Base-by-base conservation (phyloP, 2,113 vertebrate genomes). In the Zingel zingel region DNA sequence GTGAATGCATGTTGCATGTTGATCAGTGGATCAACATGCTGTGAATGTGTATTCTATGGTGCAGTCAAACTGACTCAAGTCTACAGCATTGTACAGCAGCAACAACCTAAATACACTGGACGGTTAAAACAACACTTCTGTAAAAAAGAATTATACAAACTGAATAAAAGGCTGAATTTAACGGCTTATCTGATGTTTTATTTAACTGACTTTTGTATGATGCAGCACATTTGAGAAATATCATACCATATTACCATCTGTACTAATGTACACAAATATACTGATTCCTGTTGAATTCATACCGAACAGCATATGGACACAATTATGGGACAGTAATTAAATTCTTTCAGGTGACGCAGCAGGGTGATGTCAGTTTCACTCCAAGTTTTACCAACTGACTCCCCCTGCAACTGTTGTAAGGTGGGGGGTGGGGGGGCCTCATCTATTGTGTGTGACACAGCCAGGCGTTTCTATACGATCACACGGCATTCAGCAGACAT, bases 401-500 rank as follows among this genome's bases (percentile, higher is more conserved):
- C 51, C 58, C 54, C 47, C 48, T 65, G 54, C 62, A 84, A 73
- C 81, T 86, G 80, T 23, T 62, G 62, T 36, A 68, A 25, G 33
- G 33, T 5, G 39, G 1, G 39, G 39, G 36, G 36, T 1, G 9
- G 9, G 9, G 39, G 33, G 30, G 4, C 0, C 30, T 43, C 39
- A 11, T 43, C n/a, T 27, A 25, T 33, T 73, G 71, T 82, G 81
- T 81, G 51, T 43, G 53, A 48, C 45, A 2, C 39, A 23, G 67
- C 83, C 74, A 66, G 45, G 82, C 64, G 6, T 81, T 83, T 82
- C 58, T 51, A 16, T 71, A 10, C 0, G 67, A 77, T 85, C 73
- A 82, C 66, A 67, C 47, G 16, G 70, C 33, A 7, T 77, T 77
- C 64, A 75, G 75, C 47, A 81, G 79, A 86, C 77, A 58, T 85